These are phyloP conservation scores for Microcebus ravelobensis DNA, from an alignment of 2,113 vertebrate genomes.

Conservation along the genomic window DNA sequence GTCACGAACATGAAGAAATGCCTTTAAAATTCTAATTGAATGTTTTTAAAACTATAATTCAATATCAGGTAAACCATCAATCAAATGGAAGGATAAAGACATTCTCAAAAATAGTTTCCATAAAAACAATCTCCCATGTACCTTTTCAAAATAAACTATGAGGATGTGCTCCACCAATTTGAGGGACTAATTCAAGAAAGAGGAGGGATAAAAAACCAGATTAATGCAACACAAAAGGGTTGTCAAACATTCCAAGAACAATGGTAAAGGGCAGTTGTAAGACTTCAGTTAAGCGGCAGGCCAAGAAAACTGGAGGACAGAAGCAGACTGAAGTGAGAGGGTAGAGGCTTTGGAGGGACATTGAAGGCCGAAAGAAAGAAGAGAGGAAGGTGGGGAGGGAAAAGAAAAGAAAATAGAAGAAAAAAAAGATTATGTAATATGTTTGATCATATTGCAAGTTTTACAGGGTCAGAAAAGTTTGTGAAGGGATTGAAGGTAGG, in stretches of 20 bases:
- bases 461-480: not conserved
- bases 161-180: not conserved
- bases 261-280: not conserved
- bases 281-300: not conserved
- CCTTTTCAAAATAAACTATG: not conserved
- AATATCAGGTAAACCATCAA: not conserved
- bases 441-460: not conserved
- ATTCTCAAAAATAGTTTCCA: not conserved
- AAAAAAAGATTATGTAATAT: not conserved
- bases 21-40: constrained; percentile 1
- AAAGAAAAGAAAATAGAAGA: not conserved
- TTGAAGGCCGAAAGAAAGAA: not conserved
- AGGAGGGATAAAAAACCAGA: not conserved
- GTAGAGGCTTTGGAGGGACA: not conserved
- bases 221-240: not conserved
- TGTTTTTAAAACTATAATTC: not conserved
- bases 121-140: not conserved
- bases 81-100: not conserved
- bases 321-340: not conserved
- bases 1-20: not conserved
- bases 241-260: not conserved
- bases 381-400: not conserved
- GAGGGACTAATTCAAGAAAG: not conserved
- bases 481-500: not conserved
- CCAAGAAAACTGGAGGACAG: not conserved